Evolutionary conservation across 2,797 vertebrate species (phyloP).

Genomic region (Aldrovandia affinis): DNA sequence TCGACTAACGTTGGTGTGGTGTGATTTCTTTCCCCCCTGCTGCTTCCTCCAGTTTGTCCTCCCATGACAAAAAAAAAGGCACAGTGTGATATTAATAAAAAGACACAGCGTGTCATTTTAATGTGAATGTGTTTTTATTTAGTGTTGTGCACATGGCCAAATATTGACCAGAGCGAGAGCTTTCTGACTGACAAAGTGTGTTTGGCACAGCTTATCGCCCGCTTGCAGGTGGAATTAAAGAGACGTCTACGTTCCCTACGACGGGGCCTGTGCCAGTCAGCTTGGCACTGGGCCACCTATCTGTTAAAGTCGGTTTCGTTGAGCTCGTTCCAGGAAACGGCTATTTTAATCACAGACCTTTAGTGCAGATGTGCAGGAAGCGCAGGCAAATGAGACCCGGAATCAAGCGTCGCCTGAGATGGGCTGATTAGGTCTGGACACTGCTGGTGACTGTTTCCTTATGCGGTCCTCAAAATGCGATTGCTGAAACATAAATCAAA

Average conservation of each 20-base stretch:
- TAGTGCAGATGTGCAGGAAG: no score
- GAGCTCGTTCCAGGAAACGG: no score
- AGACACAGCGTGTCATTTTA: neutral
- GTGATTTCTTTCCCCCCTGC: no score
- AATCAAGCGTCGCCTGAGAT: neutral
- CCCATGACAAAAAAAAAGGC: neutral
- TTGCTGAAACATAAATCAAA: no score
- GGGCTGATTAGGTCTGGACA: neutral
- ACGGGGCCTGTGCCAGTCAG: neutral
- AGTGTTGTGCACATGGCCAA: neutral
- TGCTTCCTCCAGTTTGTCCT: no score
- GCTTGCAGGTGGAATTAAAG: neutral
- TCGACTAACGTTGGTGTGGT: no score
- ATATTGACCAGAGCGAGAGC: neutral
- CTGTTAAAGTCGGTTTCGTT: neutral
- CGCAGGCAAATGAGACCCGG: neutral
- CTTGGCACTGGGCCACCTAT: neutral
- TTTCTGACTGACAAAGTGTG: neutral
- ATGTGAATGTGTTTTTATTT: neutral
- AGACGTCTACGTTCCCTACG: neutral
- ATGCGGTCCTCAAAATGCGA: no score
- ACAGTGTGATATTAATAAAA: neutral
- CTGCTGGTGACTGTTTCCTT: no score
- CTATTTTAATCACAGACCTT: no score
- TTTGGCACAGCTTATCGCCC: neutral